phyloP scores from a whole-genome alignment of 2,113 vertebrate genomes.

The Dendropsophus ebraccatus region DNA sequence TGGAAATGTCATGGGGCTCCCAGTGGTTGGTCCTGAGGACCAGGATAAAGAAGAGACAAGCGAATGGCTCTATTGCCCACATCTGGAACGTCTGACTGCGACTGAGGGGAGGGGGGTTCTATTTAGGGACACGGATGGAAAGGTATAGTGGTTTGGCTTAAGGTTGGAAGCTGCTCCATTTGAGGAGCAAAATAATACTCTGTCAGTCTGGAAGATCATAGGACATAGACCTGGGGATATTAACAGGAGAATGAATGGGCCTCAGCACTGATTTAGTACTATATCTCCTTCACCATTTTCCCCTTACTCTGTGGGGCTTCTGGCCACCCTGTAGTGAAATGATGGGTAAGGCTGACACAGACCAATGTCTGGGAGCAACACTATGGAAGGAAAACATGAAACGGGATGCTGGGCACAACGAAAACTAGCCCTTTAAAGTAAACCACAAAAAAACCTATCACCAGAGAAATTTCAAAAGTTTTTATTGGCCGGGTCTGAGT shows the following conservation, averaged over 20 bases:
- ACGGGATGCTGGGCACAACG: not conserved
- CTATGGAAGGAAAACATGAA: not conserved
- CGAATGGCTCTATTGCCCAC: slow-evolving; percentile 8
- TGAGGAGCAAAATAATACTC: not conserved
- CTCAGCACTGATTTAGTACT: not conserved
- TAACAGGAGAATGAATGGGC: not conserved
- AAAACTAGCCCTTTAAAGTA: too few relatives aligned
- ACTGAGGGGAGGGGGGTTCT: not conserved
- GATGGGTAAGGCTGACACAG: not conserved
- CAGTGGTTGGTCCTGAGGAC: slow-evolving; percentile 3
- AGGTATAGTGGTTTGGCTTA: not conserved
- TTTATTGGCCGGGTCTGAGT: too few relatives aligned
- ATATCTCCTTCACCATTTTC: not conserved
- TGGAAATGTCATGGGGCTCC: slow-evolving; percentile 25
- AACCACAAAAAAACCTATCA: too few relatives aligned
- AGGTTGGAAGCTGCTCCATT: not conserved
- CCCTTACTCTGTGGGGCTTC: too few relatives aligned
- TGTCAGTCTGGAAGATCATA: not conserved
- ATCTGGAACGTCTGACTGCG: not conserved
- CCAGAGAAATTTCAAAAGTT: too few relatives aligned
- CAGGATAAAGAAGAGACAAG: slow-evolving; percentile 1
- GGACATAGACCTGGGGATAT: not conserved
- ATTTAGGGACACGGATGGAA: not conserved
- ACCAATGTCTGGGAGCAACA: not conserved
- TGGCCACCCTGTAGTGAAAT: too few relatives aligned